Conservation (phyloP, 2,888 invertebrate genomes). For the Dastarcus helophoroides region DNA sequence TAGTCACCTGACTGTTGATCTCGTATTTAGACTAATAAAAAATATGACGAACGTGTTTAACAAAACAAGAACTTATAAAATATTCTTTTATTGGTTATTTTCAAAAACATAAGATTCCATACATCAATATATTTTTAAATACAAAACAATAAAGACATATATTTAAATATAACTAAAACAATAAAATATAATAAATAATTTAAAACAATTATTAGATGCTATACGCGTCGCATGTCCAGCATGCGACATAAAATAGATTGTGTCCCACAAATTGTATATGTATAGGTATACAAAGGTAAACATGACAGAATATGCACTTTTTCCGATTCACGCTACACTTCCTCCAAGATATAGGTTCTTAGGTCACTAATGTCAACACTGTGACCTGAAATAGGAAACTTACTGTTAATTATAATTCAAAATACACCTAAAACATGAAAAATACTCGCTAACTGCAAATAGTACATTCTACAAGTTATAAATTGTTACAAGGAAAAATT, state of each 20-base stretch:
- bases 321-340: slow-evolving; percentile 23
- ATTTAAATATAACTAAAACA: slow-evolving; percentile 20
- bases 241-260: slow-evolving; percentile 21
- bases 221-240: slow-evolving; percentile 31
- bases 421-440: neutral
- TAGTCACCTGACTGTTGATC: no score
- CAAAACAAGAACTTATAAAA: slow-evolving; percentile 2
- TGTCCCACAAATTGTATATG: slow-evolving; percentile 16
- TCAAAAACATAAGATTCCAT: slow-evolving; percentile 3
- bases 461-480: neutral
- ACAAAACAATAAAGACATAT: slow-evolving; percentile 26
- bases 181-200: slow-evolving; percentile 25
- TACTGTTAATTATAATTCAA: slow-evolving; percentile 1
- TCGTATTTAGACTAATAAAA: no score
- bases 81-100: neutral
- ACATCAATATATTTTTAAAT: slow-evolving; percentile 19
- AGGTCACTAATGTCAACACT: slow-evolving; percentile 32
- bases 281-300: slow-evolving; percentile 23
- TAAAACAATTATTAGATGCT: slow-evolving; percentile 20
- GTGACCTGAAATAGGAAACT: slow-evolving; percentile 26
- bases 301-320: slow-evolving; percentile 21
- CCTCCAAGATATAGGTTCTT: slow-evolving; percentile 29
- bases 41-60: slow-evolving; percentile 1
- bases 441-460: neutral
- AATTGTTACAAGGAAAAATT: neutral